Percentiles rank a stretch among this genome's conserved stretches.
Evolutionary conservation across 2,113 vertebrate genomes (phyloP).

Genomic region (Psophia crepitans): DNA sequence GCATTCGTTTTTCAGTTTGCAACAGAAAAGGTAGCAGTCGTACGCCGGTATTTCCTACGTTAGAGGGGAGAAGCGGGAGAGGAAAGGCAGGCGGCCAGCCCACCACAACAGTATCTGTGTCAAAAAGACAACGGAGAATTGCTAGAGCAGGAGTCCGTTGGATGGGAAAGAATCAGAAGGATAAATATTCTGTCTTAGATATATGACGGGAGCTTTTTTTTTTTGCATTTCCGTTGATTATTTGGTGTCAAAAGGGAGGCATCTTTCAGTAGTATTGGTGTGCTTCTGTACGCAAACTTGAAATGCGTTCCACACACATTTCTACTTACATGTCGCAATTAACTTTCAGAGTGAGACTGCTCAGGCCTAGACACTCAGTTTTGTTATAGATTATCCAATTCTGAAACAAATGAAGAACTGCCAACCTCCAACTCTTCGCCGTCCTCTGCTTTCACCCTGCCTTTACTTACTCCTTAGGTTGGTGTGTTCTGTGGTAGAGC

Average conservation of each 20-base stretch:
- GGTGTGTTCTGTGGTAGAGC: not conserved
- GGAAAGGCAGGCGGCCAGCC: not conserved
- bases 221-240: not conserved
- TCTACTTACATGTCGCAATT: not conserved
- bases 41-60: not conserved
- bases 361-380: not conserved
- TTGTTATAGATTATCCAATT: not conserved
- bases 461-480: not conserved
- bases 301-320: not conserved
- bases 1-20: fast-evolving
- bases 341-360: not conserved
- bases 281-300: not conserved
- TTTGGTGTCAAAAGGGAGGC: not conserved
- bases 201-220: not conserved
- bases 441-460: not conserved
- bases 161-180: not conserved
- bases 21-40: not conserved
- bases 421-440: not conserved
- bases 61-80: not conserved
- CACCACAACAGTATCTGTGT: not conserved
- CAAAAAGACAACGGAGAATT: not conserved
- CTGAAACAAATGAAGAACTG: not conserved
- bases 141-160: not conserved
- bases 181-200: not conserved
- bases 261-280: not conserved